Percentiles rank a stretch among this genome's conserved stretches.
phyloP scores from a whole-genome alignment of 2,113 vertebrate genomes.

The Loxodonta africana region DNA sequence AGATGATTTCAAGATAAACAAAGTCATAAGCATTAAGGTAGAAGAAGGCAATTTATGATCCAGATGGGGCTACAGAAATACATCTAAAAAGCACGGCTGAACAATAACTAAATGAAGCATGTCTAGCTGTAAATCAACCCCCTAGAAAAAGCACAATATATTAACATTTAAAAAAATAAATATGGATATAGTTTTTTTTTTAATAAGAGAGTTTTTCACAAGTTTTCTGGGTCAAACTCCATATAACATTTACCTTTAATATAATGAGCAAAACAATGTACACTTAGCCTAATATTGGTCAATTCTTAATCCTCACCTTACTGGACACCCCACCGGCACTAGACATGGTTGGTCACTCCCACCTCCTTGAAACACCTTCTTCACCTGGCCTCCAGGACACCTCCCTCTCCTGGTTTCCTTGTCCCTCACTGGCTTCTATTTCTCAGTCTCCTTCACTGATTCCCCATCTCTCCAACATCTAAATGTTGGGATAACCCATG shows the following conservation, averaged over 20 bases:
- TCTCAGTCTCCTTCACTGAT: background rate
- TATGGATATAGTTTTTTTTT: background rate
- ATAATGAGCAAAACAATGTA: background rate
- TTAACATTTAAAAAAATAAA: constrained; percentile 10
- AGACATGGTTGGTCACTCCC: background rate
- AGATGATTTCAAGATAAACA: background rate
- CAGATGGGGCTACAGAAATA: background rate
- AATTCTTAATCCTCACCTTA: background rate
- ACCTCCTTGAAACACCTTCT: background rate
- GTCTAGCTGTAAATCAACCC: background rate
- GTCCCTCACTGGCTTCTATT: background rate
- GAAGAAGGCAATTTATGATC: background rate
- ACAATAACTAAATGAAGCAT: background rate
- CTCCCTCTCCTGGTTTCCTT: background rate
- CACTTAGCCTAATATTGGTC: background rate
- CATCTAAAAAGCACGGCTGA: background rate
- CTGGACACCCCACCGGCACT: background rate
- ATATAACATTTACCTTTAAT: background rate
- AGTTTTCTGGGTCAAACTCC: background rate
- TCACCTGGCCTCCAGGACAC: background rate
- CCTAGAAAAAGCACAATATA: background rate
- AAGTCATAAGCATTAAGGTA: background rate
- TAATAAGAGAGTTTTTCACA: background rate
- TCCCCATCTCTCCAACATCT: background rate
- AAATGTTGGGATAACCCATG: background rate